Evolutionary conservation across 2,797 vertebrate species (phyloP).

Genomic region (Enteromius afrohamiltoni): DNA sequence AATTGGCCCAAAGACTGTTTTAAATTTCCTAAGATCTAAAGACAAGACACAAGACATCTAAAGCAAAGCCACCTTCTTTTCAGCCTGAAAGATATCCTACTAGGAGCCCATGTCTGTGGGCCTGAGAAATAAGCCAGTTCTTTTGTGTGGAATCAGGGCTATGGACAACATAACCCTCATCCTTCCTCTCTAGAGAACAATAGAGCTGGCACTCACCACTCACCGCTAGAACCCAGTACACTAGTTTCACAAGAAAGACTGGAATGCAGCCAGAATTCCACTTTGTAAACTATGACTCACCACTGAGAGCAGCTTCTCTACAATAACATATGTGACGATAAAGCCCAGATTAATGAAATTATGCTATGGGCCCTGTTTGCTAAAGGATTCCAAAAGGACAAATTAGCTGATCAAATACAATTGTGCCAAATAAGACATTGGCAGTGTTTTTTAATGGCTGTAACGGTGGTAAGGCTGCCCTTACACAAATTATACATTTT

Average conservation of each 20-base stretch:
- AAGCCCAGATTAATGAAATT: constrained; percentile 11
- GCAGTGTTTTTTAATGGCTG: neutral
- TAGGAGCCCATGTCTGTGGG: constrained; percentile 43
- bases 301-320: constrained; percentile 31
- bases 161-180: constrained; percentile 54
- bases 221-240: constrained; percentile 36
- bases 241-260: constrained; percentile 47
- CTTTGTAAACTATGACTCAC: constrained; percentile 49
- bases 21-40: constrained; percentile 16
- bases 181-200: constrained; percentile 48
- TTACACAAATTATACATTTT: too few relatives aligned
- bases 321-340: constrained; percentile 20
- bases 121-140: constrained; percentile 42
- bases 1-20: neutral
- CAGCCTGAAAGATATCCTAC: constrained; percentile 45
- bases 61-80: constrained; percentile 39
- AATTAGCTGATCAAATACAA: neutral
- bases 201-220: constrained; percentile 33
- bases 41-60: neutral
- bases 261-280: constrained; percentile 25
- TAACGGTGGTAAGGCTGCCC: too few relatives aligned
- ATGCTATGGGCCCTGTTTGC: neutral
- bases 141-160: constrained; percentile 48
- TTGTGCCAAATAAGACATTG: neutral
- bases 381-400: constrained; percentile 14